Percentiles rank a stretch among this genome's conserved stretches.
Evolutionary conservation across 2,113 vertebrate species (phyloP).

Genomic region (Crypturellus undulatus): DNA sequence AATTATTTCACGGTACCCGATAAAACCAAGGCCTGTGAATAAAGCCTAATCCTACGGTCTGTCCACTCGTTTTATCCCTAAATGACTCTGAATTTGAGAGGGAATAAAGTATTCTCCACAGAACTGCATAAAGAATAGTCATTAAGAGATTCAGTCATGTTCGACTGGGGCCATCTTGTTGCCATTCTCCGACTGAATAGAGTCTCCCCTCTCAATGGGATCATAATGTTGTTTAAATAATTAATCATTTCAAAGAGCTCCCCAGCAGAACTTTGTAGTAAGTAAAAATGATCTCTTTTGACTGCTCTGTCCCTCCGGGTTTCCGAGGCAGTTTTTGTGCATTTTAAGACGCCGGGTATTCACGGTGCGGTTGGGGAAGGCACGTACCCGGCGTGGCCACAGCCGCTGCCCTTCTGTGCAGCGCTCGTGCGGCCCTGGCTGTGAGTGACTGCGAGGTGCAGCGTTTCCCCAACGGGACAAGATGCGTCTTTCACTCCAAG

Average conservation of each 20-base stretch:
- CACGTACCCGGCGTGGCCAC: neutral
- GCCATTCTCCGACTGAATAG: neutral
- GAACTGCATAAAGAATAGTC: neutral
- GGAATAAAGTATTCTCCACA: neutral
- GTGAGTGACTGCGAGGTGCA: neutral
- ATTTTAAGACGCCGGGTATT: constrained; percentile 14
- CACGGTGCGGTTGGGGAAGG: neutral
- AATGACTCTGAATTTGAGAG: neutral
- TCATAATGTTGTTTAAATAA: neutral
- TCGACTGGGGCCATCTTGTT: accelerated
- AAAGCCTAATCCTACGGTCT: constrained; percentile 55
- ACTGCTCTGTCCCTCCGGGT: neutral
- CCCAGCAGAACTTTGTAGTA: neutral
- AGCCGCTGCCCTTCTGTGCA: neutral
- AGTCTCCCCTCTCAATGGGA: neutral
- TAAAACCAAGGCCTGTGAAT: constrained; percentile 12
- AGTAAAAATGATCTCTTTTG: neutral
- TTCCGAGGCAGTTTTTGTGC: neutral
- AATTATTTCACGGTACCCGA: constrained; percentile 19
- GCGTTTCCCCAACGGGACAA: neutral
- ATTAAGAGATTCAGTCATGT: neutral
- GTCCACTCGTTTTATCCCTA: neutral
- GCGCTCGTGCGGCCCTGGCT: neutral
- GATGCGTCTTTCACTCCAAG: neutral
- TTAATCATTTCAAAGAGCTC: neutral